Conservation (phyloP, 2,888 invertebrate genomes). For the Calameuta idolon region DNA sequence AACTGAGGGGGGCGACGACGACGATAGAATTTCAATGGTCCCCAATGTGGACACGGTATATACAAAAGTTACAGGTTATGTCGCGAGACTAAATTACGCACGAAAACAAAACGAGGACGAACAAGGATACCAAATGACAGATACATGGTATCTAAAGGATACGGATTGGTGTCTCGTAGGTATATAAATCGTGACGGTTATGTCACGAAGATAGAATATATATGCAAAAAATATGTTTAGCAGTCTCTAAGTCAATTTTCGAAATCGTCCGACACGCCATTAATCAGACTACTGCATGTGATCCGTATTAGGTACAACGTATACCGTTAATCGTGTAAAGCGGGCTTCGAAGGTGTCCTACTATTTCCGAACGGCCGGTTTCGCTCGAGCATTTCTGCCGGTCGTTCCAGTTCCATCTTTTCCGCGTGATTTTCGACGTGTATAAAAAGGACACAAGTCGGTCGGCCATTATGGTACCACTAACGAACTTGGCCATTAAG, state of each 20-base stretch:
- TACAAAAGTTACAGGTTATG: not conserved
- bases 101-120: not conserved
- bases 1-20: conserved; percentile 26
- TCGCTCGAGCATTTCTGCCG: not conserved
- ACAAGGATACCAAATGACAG: not conserved
- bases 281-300: conserved; percentile 25
- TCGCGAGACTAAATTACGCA: not conserved
- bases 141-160: not conserved
- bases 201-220: not conserved
- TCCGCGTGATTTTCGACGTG: not conserved
- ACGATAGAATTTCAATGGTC: conserved; percentile 41
- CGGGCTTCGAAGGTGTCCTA: not conserved
- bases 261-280: conserved; percentile 13
- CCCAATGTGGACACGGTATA: not conserved
- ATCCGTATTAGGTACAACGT: conserved; percentile 37
- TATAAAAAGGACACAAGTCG: not conserved
- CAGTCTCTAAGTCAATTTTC: not conserved
- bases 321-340: conserved; percentile 35
- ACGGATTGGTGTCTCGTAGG: not conserved
- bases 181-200: not conserved
- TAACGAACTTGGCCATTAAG: conserved; percentile 33
- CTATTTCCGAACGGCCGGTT: not conserved
- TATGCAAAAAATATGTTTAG: not conserved
- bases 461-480: not conserved
- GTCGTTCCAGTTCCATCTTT: conserved; percentile 1